Evolutionary conservation across 2,888 invertebrate genomes (phyloP).

Genomic region (Palloptera scutellata): DNA sequence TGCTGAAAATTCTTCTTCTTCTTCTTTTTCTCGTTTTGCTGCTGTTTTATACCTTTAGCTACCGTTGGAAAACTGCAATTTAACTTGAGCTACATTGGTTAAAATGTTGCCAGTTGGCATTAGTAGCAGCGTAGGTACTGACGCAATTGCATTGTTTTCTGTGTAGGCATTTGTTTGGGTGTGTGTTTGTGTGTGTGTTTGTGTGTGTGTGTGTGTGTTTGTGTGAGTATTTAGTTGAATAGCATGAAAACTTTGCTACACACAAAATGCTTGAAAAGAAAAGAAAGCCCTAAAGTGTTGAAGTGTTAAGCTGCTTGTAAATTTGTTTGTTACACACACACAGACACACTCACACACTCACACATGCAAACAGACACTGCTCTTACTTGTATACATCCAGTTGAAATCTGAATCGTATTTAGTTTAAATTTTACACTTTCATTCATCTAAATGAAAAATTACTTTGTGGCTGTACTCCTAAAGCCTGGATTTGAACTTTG

Average conservation of each 20-base stretch:
- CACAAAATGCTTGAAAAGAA: too few relatives aligned
- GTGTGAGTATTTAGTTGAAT: constrained; percentile 27
- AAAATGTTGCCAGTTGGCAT: not conserved
- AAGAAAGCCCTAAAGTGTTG: constrained; percentile 36
- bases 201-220: too few relatives aligned
- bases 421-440: too few relatives aligned
- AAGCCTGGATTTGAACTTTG: too few relatives aligned
- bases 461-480: too few relatives aligned
- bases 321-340: constrained; percentile 35
- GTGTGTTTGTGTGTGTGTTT: too few relatives aligned
- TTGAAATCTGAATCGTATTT: too few relatives aligned
- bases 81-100: constrained; percentile 6
- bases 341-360: constrained; percentile 18
- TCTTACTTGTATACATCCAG: too few relatives aligned
- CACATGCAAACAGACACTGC: too few relatives aligned
- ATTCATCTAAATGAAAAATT: too few relatives aligned
- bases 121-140: constrained; percentile 23
- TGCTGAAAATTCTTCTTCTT: not conserved
- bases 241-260: too few relatives aligned
- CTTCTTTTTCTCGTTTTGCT: not conserved
- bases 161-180: constrained; percentile 16
- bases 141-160: constrained; percentile 39
- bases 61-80: not conserved
- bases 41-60: not conserved
- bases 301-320: constrained; percentile 43